phyloP scores from a whole-genome alignment of 2,797 vertebrate species.

The Hybognathus amarus region DNA sequence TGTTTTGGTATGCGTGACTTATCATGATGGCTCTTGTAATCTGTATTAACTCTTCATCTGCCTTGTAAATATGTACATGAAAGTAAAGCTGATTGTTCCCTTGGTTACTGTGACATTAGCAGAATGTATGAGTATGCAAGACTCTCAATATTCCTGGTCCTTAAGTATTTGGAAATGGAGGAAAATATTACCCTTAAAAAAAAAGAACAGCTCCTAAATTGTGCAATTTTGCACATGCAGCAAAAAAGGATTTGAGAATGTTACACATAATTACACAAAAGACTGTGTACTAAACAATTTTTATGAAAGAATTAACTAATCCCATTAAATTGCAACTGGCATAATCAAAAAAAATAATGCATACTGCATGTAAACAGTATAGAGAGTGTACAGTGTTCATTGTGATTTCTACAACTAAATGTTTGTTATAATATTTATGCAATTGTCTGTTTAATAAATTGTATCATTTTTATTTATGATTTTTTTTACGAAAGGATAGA shows the following conservation, averaged over 20 bases:
- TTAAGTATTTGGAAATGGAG: neutral
- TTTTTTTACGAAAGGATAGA: neutral
- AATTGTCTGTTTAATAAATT: too few species aligned
- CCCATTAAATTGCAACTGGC: neutral
- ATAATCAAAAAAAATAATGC: too few species aligned
- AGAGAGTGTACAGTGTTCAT: neutral
- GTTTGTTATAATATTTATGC: neutral
- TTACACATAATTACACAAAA: neutral
- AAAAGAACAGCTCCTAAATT: neutral
- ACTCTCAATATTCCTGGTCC: neutral
- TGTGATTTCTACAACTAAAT: neutral
- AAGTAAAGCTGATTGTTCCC: constrained; percentile 9
- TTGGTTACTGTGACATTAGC: neutral
- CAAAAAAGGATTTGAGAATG: neutral
- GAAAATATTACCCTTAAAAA: neutral
- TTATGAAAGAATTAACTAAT: neutral
- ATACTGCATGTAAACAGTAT: neutral
- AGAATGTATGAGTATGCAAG: too few species aligned
- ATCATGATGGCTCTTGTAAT: neutral
- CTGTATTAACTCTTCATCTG: neutral
- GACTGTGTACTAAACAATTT: neutral
- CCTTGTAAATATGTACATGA: constrained; percentile 2
- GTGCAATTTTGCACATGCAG: neutral
- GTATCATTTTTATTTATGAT: neutral
- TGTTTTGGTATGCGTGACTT: neutral